phyloP scores from a whole-genome alignment of 64 coral and sea anemone genomes.

The Pocillopora verrucosa region DNA sequence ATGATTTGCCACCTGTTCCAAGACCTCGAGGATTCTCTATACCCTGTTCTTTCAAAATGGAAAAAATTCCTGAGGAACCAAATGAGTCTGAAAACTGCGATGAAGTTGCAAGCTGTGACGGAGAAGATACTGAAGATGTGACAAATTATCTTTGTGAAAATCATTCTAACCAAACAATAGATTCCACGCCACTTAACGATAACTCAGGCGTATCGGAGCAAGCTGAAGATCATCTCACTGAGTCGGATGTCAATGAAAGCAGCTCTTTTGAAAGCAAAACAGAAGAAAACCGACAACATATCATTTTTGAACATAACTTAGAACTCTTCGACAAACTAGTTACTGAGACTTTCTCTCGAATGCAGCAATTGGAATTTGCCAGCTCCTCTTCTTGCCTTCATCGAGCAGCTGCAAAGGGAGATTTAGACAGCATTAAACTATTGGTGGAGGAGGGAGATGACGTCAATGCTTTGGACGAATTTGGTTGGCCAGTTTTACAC shows the following conservation, averaged over 20 bases:
- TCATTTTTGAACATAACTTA: neutral
- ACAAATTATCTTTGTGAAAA: neutral
- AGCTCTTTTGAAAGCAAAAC: neutral
- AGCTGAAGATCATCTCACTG: neutral
- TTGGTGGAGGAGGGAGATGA: constrained; percentile 42
- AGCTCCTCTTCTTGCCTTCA: constrained; percentile 43
- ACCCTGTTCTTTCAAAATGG: constrained; percentile 6
- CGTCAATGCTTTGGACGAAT: constrained; percentile 44
- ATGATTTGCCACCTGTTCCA: neutral
- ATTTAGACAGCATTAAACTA: constrained; percentile 1
- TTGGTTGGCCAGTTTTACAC: constrained; percentile 46
- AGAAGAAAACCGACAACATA: neutral
- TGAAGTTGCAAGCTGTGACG: neutral
- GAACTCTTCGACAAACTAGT: neutral
- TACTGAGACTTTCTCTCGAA: neutral
- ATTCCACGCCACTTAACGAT: neutral
- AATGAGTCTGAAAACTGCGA: neutral
- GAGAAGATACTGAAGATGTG: neutral
- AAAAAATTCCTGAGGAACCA: constrained; percentile 1
- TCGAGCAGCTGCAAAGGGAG: constrained; percentile 33
- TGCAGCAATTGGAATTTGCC: neutral
- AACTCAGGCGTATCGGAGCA: neutral
- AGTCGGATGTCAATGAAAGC: neutral
- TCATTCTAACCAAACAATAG: neutral
- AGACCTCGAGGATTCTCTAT: neutral